Evolutionary conservation across 2,888 invertebrate genomes (phyloP).

Genomic region (Bhutanitis thaidina): DNA sequence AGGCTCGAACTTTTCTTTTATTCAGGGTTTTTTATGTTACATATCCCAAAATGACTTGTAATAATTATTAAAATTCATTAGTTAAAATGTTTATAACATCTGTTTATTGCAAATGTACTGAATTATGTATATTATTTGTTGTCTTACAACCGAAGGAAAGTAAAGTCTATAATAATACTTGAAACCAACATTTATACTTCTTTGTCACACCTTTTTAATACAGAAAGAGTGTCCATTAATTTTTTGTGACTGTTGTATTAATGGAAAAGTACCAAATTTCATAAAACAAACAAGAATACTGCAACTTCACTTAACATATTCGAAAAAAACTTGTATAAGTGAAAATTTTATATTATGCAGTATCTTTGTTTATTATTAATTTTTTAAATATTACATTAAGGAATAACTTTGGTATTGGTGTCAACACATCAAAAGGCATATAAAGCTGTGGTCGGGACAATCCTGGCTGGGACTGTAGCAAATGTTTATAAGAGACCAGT

Average conservation of each 20-base stretch:
- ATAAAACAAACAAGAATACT: slow-evolving; percentile 45
- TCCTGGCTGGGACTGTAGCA: slow-evolving; percentile 35
- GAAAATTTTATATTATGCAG: slow-evolving; percentile 47
- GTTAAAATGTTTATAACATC: not conserved
- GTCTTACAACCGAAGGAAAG: slow-evolving; percentile 15
- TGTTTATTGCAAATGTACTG: slow-evolving; percentile 9
- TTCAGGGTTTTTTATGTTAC: too few relatives aligned
- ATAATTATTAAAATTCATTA: too few relatives aligned
- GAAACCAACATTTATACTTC: slow-evolving; percentile 33
- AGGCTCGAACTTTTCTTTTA: too few relatives aligned
- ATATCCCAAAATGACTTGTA: too few relatives aligned
- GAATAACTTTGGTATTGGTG: slow-evolving; percentile 76
- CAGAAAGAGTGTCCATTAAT: slow-evolving; percentile 28
- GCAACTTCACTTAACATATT: slow-evolving; percentile 44
- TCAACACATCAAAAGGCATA: slow-evolving; percentile 50
- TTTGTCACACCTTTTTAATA: slow-evolving; percentile 27
- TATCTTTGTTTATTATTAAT: slow-evolving; percentile 38
- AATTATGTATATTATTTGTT: slow-evolving; percentile 14
- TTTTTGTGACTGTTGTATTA: slow-evolving; percentile 25
- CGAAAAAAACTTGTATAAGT: slow-evolving; percentile 35
- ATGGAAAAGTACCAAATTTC: slow-evolving; percentile 36
- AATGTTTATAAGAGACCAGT: slow-evolving; percentile 22
- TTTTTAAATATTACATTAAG: slow-evolving; percentile 40
- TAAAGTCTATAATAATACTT: slow-evolving; percentile 31
- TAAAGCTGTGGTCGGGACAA: slow-evolving; percentile 27